A percentile compares a stretch with the other conserved stretches of the same genome.
These are phyloP conservation scores for Druceiella hillmani DNA, from an alignment of 2,888 invertebrate species.

Conservation along the genomic window DNA sequence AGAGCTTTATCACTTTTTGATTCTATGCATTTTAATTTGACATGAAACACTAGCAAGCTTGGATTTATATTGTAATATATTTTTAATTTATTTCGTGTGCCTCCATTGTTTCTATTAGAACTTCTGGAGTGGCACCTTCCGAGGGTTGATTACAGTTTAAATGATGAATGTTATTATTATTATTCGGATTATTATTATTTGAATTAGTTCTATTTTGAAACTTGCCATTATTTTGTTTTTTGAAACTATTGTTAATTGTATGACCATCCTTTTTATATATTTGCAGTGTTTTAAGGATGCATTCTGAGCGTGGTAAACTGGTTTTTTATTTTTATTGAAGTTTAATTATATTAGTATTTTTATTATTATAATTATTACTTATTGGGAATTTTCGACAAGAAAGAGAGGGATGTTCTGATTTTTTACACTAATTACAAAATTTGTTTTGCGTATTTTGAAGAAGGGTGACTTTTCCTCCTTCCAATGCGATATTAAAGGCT, in stretches of 20 bases:
- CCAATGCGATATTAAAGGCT: constrained; percentile 7
- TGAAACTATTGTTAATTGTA: neutral
- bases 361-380: neutral
- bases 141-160: neutral
- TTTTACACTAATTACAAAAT: constrained; percentile 1
- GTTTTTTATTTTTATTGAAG: neutral
- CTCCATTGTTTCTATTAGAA: neutral
- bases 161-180: neutral
- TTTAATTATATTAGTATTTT: neutral
- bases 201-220: neutral
- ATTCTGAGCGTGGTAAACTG: neutral
- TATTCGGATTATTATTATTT: neutral
- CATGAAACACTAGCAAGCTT: neutral
- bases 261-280: constrained; percentile 4
- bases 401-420: constrained; percentile 2
- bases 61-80: neutral
- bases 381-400: neutral
- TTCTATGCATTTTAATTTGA: neutral
- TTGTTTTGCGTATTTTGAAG: constrained; percentile 1
- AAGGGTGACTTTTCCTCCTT: constrained; percentile 4
- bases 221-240: neutral
- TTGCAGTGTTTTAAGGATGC: neutral
- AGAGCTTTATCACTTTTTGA: neutral
- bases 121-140: neutral
- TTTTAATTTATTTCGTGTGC: neutral